Evolutionary conservation across 1,140 invertebrate species (phyloP).

Genomic region (Papilio polytes): DNA sequence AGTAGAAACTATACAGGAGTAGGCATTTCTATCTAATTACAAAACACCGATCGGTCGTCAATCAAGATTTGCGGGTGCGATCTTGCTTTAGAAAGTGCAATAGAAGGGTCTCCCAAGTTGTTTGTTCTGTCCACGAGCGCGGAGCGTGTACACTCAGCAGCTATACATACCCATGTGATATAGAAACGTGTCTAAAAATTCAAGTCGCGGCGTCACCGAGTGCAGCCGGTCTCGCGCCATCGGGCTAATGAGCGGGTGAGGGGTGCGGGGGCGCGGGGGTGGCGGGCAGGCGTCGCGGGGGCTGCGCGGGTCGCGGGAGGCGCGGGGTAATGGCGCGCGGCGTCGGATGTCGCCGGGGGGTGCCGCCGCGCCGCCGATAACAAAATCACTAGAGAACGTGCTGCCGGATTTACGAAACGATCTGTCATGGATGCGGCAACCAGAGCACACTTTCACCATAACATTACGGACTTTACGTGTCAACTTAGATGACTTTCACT

Average conservation of each 20-base stretch:
- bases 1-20: neutral
- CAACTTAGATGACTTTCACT: neutral
- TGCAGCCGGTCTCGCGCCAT: conserved; percentile 71
- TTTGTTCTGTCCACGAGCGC: neutral
- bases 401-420: conserved; percentile 49
- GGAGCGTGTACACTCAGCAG: neutral
- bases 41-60: neutral
- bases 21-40: neutral
- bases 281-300: conserved; percentile 46
- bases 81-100: conserved; percentile 21
- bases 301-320: conserved; percentile 44
- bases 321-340: conserved; percentile 77
- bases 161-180: conserved; percentile 30
- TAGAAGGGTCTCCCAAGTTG: conserved; percentile 5
- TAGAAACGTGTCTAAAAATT: conserved; percentile 66
- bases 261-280: conserved; percentile 51
- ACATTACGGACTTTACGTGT: neutral
- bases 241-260: conserved; percentile 69
- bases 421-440: conserved; percentile 54
- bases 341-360: conserved; percentile 82
- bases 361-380: conserved; percentile 79
- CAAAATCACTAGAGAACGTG: conserved; percentile 80
- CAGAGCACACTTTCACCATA: neutral
- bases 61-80: neutral
- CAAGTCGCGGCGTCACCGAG: conserved; percentile 66